Percentiles rank a stretch among this genome's conserved stretches.
Evolutionary conservation across 1,140 invertebrate species (phyloP).

Genomic region (Bombus affinis): DNA sequence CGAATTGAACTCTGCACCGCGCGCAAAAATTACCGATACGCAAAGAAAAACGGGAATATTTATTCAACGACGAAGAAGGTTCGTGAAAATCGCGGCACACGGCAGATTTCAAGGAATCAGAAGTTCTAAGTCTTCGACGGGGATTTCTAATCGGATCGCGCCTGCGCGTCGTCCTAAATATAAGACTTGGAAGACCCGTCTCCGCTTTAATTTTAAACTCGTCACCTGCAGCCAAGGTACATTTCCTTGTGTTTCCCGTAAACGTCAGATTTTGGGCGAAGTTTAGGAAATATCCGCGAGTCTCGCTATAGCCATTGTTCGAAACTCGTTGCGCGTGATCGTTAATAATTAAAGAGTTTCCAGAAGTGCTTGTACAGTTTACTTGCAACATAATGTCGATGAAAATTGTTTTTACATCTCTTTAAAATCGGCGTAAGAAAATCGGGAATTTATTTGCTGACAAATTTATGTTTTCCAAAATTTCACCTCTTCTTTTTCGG

Average conservation of each 20-base stretch:
- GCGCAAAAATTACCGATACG: no score
- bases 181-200: slow-evolving; percentile 73
- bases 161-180: slow-evolving; percentile 78
- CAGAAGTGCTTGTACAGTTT: not conserved
- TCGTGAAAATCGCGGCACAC: slow-evolving; percentile 47
- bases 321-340: not conserved
- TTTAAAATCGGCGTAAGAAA: not conserved
- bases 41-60: not conserved
- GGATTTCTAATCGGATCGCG: slow-evolving; percentile 72
- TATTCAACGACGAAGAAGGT: not conserved
- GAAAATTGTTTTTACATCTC: not conserved
- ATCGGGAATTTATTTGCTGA: not conserved
- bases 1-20: not conserved
- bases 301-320: not conserved
- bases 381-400: fast-evolving
- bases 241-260: slow-evolving; percentile 31
- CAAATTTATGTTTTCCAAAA: not conserved
- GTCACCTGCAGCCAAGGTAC: slow-evolving; percentile 41
- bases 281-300: not conserved
- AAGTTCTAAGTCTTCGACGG: slow-evolving; percentile 62
- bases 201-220: slow-evolving; percentile 77
- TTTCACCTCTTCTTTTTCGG: not conserved
- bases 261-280: slow-evolving; percentile 32
- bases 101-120: slow-evolving; percentile 51
- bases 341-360: no score